A percentile compares a stretch with the other conserved stretches of the same genome.
These are phyloP conservation scores for Hippoglossus hippoglossus DNA, from an alignment of 2,797 vertebrate species.

Conservation along the genomic window DNA sequence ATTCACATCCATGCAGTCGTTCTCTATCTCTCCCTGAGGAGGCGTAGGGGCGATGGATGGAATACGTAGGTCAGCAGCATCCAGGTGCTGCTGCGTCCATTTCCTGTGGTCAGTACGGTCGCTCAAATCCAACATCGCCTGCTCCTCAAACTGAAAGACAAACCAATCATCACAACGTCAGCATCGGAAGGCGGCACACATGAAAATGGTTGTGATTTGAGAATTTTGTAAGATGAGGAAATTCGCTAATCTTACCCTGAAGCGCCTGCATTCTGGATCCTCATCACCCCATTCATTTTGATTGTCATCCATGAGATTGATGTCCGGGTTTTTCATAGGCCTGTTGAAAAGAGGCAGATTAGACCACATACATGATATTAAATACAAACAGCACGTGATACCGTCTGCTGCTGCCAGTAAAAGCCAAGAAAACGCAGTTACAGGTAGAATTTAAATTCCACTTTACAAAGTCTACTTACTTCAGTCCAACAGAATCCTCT, in stretches of 20 bases:
- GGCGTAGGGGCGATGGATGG: slow-evolving; percentile 95
- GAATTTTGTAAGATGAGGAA: not conserved
- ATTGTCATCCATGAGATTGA: slow-evolving; percentile 97
- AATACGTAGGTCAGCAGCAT: slow-evolving; percentile 94
- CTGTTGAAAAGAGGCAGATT: slow-evolving; percentile 56
- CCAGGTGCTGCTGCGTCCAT: slow-evolving; percentile 99
- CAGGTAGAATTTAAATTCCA: not conserved
- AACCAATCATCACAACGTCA: not conserved
- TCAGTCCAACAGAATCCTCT: slow-evolving; percentile 96
- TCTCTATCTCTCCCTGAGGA: slow-evolving; percentile 95
- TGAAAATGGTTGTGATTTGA: not conserved
- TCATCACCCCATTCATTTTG: slow-evolving; percentile 98
- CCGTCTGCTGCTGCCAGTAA: no score
- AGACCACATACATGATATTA: slow-evolving; percentile 5
- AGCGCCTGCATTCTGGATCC: slow-evolving; percentile 92
- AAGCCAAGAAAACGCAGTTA: no score
- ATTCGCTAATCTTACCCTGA: slow-evolving; percentile 86
- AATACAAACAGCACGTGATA: not conserved
- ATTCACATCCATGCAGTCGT: slow-evolving; percentile 97
- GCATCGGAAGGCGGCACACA: not conserved
- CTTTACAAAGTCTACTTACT: slow-evolving; percentile 82
- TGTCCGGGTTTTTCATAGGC: slow-evolving; percentile 92
- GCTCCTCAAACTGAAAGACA: slow-evolving; percentile 91
- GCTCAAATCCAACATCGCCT: slow-evolving; percentile 90
- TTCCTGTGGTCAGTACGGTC: slow-evolving; percentile 95